Evolutionary conservation across 2,113 vertebrate species (phyloP), one percentile per base, ranked within the genome.

Genomic region (Setophaga petechia): DNA sequence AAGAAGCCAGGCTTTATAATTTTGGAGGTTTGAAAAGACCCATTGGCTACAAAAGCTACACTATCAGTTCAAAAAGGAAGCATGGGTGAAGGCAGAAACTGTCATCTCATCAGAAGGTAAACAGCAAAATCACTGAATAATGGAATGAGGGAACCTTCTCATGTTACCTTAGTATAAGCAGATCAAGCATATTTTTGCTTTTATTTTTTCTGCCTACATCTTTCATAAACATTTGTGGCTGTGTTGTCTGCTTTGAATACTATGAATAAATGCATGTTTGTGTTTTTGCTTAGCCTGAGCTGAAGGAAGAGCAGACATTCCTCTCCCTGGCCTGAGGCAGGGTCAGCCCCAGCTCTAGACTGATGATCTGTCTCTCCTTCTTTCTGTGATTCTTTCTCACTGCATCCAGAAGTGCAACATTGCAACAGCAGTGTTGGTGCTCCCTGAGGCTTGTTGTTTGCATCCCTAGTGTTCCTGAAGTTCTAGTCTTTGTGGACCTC

Each of bases 101-200:
- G 81, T 68, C 62, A 44, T 71, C 33, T 92, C 61, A 52, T 66
- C 54, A 77, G 31, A 16, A 73, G 46, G 20, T 80, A 61, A 94
- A 90, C 17, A 85, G 49, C 49, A 83, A 83, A 90, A 90, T 46
- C 2, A 1, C 41, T 92, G 88, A 80, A 88, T 90, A 94, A 86
- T 77, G 75, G 59, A 87, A 92, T 47, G 46, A 74, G 43, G 23
- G 23, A 90, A 86, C n/a, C 84, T 90, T 71, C 35, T 74, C 51
- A 22, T 84, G 63, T 93, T 96, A 58, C 55, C 47, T 55, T 67
- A 55, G 63, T 90, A 58, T 77, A 80, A 74, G 19, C n/a, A 96
- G 63, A 92, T 97, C 51, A 92, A 94, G 59, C 76, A 80, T 92
- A 67, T 90, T 93, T 96, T 92, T 76, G 31, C 61, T 84, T 83